phyloP scores from a whole-genome alignment of 2,113 vertebrate species.

The Uria aalge region DNA sequence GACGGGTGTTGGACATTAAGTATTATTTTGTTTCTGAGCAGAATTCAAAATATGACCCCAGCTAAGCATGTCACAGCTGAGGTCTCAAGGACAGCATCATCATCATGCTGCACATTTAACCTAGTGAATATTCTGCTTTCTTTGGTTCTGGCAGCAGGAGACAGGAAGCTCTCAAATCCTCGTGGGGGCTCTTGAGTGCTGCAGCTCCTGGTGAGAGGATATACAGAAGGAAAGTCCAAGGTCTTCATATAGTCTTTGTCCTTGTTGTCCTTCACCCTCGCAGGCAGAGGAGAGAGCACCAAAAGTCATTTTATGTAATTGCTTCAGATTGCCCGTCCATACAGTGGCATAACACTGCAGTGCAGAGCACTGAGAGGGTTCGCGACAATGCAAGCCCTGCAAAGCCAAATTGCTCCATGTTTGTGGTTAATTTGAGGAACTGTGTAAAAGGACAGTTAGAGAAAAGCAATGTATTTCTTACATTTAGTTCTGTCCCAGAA shows the following conservation, averaged over 20 bases:
- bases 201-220: not conserved
- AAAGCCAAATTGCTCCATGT: not conserved
- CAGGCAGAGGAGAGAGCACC: not conserved
- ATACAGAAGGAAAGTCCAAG: not conserved
- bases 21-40: constrained; percentile 66
- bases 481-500: not conserved
- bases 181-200: not conserved
- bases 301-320: not conserved
- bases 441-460: not conserved
- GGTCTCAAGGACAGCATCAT: not conserved
- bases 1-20: constrained; percentile 40
- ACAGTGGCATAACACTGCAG: not conserved
- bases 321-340: not conserved
- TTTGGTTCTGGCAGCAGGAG: not conserved
- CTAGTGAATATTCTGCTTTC: not conserved
- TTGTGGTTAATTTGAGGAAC: not conserved
- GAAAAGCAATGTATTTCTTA: not conserved
- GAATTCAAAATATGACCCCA: constrained; percentile 24
- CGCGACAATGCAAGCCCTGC: not conserved
- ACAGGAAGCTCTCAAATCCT: not conserved
- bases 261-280: not conserved
- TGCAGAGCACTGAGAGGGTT: not conserved
- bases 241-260: not conserved
- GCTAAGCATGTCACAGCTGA: not conserved
- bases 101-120: not conserved